Base-by-base conservation (phyloP, 2,797 vertebrate species). In the Cuniculus paca region DNA sequence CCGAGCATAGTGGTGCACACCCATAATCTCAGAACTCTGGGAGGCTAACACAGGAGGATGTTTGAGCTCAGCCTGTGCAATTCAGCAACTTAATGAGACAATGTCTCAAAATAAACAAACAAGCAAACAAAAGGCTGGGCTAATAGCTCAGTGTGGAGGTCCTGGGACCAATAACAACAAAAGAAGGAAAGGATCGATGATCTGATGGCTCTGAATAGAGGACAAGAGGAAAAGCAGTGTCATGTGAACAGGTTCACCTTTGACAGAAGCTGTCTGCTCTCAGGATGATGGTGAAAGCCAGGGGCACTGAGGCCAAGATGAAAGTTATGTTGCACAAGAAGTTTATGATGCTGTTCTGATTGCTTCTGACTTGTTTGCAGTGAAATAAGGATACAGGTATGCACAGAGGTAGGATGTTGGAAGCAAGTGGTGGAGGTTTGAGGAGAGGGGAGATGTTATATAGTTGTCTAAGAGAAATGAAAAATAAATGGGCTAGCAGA, bases 121-220 rank as follows among this genome's bases (percentile, higher is more conserved):
- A 26, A 17, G n/a, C 1, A 4, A n/a, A n/a, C 4, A 12, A 34
- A n/a, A 0, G 7, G 39, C 36, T 36, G 17, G 36, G 36, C 14
- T 26, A 10, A 45, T 16, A 74, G 24, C 26, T 74, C 42, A 28
- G 24, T 28, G 42, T 45, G 6, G 72, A 74, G 24, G 24, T 6
- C 2, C 22, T 24, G 26, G 39, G 42, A 45, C 2, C 39, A 74
- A 74, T 28, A 45, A 74, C 50, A 50, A 50, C 9, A 0, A n/a
- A 77, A 34, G 39, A 28, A 48, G 70, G 58, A 50, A 24, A 77
- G 45, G 61, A 82, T 9, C 54, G 8, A 11, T 56, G 50, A 36
- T 58, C 39, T 79, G 20, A 88, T 16, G 52, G 48, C 54, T 52
- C 36, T 58, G 4, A 45, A 17, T 70, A 60, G 20, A 91, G 80